Percentiles rank a stretch among this genome's conserved stretches.
These are phyloP conservation scores for Calidris pygmaea DNA, from an alignment of 2,113 vertebrate species.

Conservation along the genomic window DNA sequence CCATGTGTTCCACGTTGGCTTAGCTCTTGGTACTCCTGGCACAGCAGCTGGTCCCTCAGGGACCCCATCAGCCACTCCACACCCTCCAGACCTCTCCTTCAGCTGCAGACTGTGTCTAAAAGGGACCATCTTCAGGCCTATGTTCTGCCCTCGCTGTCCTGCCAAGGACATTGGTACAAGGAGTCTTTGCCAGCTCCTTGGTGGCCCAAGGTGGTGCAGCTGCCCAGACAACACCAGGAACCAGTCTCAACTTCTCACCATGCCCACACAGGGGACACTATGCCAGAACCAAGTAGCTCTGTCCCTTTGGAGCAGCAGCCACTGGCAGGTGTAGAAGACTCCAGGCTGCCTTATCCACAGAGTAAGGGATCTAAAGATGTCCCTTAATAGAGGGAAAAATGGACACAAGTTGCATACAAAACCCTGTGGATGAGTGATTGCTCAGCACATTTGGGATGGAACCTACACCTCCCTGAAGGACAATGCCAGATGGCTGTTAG, in stretches of 20 bases:
- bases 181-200: neutral
- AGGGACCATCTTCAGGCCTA: too few species aligned
- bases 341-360: neutral
- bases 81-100: neutral
- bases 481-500: neutral
- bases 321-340: neutral
- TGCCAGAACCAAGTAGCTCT: neutral
- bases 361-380: neutral
- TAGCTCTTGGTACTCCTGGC: neutral
- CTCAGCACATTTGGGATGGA: neutral
- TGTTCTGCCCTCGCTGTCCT: neutral
- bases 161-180: neutral
- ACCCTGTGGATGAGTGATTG: accelerated
- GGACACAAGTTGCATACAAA: neutral
- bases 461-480: neutral
- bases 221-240: neutral
- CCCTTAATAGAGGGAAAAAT: neutral
- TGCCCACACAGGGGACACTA: neutral
- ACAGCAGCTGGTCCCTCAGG: neutral
- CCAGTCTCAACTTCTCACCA: neutral
- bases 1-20: neutral
- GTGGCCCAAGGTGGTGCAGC: neutral
- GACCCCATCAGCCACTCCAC: neutral
- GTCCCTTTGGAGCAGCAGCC: neutral
- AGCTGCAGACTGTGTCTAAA: neutral